phyloP scores from a whole-genome alignment of 2,113 vertebrate species.

The Synodontis membranacea region DNA sequence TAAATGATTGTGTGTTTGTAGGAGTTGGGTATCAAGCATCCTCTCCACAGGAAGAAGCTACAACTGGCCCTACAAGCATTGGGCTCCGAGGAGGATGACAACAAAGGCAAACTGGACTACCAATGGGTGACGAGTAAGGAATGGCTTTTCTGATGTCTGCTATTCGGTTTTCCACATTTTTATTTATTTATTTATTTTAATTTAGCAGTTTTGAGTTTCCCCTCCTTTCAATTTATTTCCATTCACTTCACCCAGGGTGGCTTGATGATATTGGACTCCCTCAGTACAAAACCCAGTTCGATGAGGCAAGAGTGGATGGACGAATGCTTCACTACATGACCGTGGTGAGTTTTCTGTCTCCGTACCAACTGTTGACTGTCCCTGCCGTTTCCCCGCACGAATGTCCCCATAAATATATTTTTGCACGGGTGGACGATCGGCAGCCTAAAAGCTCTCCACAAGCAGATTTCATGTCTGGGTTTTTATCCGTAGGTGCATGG shows the following conservation, averaged over 20 bases:
- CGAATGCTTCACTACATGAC: conserved; percentile 98
- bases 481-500: not conserved
- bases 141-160: not conserved
- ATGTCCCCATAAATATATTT: not conserved
- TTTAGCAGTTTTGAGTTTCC: not conserved
- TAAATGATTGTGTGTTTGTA: conserved; percentile 58
- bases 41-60: conserved; percentile 93
- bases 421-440: not conserved
- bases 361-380: not conserved
- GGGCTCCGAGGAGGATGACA: conserved; percentile 94
- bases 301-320: conserved; percentile 92
- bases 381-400: not conserved
- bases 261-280: conserved; percentile 96
- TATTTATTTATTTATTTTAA: too few species aligned
- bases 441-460: not conserved
- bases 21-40: conserved; percentile 96
- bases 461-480: not conserved
- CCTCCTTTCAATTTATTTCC: not conserved
- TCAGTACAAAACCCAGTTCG: conserved; percentile 98
- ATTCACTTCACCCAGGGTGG: conserved; percentile 80
- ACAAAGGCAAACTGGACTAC: conserved; percentile 92
- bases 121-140: conserved; percentile 96
- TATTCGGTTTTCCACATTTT: not conserved
- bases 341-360: conserved; percentile 77
- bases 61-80: conserved; percentile 93